phyloP scores from a whole-genome alignment of 1,140 invertebrate genomes.

The Meteorus sp. region DNA sequence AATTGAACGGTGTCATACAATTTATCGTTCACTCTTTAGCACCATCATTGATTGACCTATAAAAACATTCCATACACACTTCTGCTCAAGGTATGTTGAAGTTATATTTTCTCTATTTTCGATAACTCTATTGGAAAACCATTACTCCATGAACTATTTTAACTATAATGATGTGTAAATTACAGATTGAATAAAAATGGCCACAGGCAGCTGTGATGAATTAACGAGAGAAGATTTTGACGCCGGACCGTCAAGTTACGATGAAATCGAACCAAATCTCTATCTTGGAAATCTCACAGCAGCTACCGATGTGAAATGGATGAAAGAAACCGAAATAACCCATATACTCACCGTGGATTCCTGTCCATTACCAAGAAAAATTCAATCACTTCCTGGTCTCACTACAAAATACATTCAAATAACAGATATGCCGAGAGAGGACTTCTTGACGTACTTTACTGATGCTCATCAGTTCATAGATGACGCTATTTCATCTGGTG shows the following conservation, averaged over 20 bases:
- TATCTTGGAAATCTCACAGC: slow-evolving; percentile 79
- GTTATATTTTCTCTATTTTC: too few species aligned
- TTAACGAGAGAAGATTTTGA: slow-evolving; percentile 61
- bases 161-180: slow-evolving; percentile 13
- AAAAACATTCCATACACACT: too few species aligned
- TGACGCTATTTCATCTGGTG: slow-evolving; percentile 59
- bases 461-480: slow-evolving; percentile 75
- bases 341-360: slow-evolving; percentile 82
- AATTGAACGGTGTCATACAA: too few species aligned
- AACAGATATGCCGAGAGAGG: slow-evolving; percentile 79
- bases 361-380: slow-evolving; percentile 75
- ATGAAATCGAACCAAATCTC: slow-evolving; percentile 71
- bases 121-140: too few species aligned
- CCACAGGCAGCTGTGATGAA: slow-evolving; percentile 32
- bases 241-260: slow-evolving; percentile 67
- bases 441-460: slow-evolving; percentile 77
- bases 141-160: too few species aligned
- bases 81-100: too few species aligned
- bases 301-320: slow-evolving; percentile 70
- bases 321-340: slow-evolving; percentile 69
- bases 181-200: slow-evolving; percentile 41
- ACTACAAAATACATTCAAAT: slow-evolving; percentile 77
- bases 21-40: too few species aligned
- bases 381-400: slow-evolving; percentile 68
- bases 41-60: too few species aligned